A percentile compares a stretch with the other conserved stretches of the same genome.
Conservation (phyloP, 2,797 vertebrate species). For the Apogon hyalosoma region DNA sequence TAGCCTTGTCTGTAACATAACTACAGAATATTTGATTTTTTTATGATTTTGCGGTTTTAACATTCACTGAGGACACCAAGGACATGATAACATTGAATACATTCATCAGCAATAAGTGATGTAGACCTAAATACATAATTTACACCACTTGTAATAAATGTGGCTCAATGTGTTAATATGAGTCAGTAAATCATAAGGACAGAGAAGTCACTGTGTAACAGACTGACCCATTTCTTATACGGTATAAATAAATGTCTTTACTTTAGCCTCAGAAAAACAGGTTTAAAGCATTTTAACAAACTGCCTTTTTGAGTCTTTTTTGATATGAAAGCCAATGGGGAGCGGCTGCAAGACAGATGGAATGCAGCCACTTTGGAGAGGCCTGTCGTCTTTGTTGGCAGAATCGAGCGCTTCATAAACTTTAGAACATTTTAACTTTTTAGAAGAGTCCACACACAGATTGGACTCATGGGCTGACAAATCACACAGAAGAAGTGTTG, state of each 20-base stretch:
- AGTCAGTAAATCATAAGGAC: too few relatives aligned
- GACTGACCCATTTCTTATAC: not conserved
- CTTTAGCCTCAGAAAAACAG: slow-evolving; percentile 28
- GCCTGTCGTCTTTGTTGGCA: slow-evolving; percentile 51
- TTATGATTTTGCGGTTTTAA: too few relatives aligned
- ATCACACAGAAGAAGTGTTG: slow-evolving; percentile 8
- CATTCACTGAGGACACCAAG: too few relatives aligned
- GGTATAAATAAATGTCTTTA: slow-evolving; percentile 11
- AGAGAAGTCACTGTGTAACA: too few relatives aligned
- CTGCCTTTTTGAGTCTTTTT: slow-evolving; percentile 35
- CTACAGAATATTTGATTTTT: too few relatives aligned
- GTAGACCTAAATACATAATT: too few relatives aligned
- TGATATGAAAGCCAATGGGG: slow-evolving; percentile 51
- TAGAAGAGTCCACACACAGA: slow-evolving; percentile 27
- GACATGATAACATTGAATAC: too few relatives aligned
- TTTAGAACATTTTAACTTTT: slow-evolving; percentile 56
- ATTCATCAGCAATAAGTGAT: too few relatives aligned
- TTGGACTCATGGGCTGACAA: slow-evolving; percentile 26
- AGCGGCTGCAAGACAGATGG: slow-evolving; percentile 62
- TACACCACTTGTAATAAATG: too few relatives aligned
- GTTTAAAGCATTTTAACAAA: slow-evolving; percentile 44
- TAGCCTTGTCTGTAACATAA: too few relatives aligned
- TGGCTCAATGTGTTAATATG: too few relatives aligned
- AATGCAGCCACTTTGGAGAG: slow-evolving; percentile 66
- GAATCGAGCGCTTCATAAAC: slow-evolving; percentile 43